Conservation (phyloP, 2,113 vertebrate species). For the Dendrocopos noguchii region DNA sequence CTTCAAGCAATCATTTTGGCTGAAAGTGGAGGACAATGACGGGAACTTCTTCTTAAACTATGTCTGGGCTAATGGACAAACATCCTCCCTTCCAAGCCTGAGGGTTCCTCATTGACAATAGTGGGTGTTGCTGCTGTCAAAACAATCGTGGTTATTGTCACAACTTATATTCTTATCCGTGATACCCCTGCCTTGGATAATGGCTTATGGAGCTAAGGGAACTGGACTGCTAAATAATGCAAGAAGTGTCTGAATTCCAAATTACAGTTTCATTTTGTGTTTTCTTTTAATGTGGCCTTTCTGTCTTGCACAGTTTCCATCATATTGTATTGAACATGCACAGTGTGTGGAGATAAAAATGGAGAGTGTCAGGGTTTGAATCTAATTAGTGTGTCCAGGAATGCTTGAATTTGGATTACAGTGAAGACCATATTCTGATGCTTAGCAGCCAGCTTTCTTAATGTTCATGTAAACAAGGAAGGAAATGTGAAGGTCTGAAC, state of each 20-base stretch:
- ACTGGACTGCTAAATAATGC: background rate
- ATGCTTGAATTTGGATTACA: background rate
- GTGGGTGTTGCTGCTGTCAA: background rate
- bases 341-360: background rate
- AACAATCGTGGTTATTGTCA: background rate
- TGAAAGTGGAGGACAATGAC: background rate
- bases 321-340: background rate
- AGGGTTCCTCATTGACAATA: background rate
- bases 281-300: slow-evolving; percentile 9
- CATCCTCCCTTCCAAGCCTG: background rate
- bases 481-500: background rate
- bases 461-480: background rate
- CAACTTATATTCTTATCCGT: background rate
- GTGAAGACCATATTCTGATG: background rate
- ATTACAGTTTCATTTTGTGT: slow-evolving; percentile 10
- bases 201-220: background rate
- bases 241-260: slow-evolving; percentile 27
- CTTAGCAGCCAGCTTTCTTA: background rate
- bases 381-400: background rate
- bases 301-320: background rate
- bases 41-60: background rate
- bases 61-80: background rate
- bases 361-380: background rate
- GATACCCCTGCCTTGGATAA: background rate
- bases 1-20: background rate